These are phyloP conservation scores for Platycheirus rosarum DNA, from an alignment of 2,888 invertebrate species.

Conservation along the genomic window DNA sequence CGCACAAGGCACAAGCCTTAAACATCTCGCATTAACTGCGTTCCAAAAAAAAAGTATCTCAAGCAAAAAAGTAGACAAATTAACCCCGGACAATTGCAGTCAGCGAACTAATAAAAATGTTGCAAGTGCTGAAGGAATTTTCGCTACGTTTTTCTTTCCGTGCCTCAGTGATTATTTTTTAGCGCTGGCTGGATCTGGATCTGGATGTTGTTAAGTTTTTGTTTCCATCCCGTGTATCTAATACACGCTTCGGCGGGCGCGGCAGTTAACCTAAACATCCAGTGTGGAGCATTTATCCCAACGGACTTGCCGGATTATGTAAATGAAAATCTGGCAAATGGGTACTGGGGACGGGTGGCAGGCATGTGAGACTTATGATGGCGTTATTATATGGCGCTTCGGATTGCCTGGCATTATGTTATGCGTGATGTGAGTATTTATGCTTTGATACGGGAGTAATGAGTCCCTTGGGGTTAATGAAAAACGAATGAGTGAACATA, in stretches of 20 bases:
- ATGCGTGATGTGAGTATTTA: slow-evolving; percentile 62
- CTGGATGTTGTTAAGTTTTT: slow-evolving; percentile 20
- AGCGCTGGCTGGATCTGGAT: slow-evolving; percentile 2
- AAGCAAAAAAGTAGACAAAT: slow-evolving; percentile 33
- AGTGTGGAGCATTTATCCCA: slow-evolving; percentile 51
- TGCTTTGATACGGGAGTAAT: slow-evolving; percentile 63
- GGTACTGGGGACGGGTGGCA: not conserved
- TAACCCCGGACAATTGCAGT: slow-evolving; percentile 73
- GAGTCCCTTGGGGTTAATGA: slow-evolving; percentile 65
- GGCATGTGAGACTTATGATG: slow-evolving; percentile 20
- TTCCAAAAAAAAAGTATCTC: slow-evolving; percentile 25
- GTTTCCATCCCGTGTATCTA: slow-evolving; percentile 28
- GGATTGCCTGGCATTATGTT: slow-evolving; percentile 59
- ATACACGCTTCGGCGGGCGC: slow-evolving; percentile 40
- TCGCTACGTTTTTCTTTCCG: slow-evolving; percentile 9
- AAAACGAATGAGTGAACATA: slow-evolving; percentile 39
- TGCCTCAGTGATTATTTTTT: slow-evolving; percentile 22
- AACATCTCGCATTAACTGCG: slow-evolving; percentile 5
- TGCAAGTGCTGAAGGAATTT: slow-evolving; percentile 56
- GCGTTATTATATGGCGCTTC: slow-evolving; percentile 70
- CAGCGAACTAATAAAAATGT: slow-evolving; percentile 71
- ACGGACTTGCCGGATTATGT: slow-evolving; percentile 61
- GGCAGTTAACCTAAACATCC: slow-evolving; percentile 20
- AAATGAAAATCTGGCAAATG: slow-evolving; percentile 55
- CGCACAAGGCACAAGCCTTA: not conserved